Conservation (phyloP, 2,113 vertebrate genomes). For the Mirza zaza region DNA sequence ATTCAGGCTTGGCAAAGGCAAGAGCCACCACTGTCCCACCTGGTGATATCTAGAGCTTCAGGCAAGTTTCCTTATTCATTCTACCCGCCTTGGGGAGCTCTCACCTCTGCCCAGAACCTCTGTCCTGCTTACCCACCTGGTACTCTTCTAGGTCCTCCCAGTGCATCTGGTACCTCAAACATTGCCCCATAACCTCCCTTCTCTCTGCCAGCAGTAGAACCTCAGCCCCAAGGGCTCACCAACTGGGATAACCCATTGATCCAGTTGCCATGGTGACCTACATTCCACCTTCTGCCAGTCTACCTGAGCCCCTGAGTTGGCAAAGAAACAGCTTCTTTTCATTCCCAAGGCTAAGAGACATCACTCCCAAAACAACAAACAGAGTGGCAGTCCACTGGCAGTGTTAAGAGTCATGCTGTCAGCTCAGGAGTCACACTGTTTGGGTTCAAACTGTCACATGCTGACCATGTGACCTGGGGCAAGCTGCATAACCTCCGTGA, state of each 20-base stretch:
- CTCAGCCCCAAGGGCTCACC: not conserved
- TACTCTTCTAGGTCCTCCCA: constrained; percentile 79
- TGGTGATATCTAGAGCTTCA: not conserved
- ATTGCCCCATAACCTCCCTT: constrained; percentile 71
- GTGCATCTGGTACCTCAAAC: constrained; percentile 69
- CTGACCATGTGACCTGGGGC: not conserved
- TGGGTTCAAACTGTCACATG: not conserved
- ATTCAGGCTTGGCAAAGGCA: not conserved
- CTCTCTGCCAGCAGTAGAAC: not conserved
- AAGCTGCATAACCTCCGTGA: not conserved
- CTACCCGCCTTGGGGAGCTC: not conserved
- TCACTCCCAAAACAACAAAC: not conserved
- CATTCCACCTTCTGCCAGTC: constrained; percentile 73
- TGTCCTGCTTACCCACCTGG: constrained; percentile 58
- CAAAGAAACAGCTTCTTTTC: constrained; percentile 18
- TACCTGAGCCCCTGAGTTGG: not conserved
- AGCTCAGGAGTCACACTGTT: not conserved
- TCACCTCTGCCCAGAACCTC: not conserved
- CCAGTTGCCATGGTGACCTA: constrained; percentile 60
- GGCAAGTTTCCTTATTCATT: not conserved
- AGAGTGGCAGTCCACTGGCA: not conserved
- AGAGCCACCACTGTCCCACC: not conserved
- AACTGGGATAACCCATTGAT: not conserved
- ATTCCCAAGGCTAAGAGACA: not conserved
- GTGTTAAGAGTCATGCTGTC: not conserved